Evolutionary conservation across 2,113 vertebrate genomes (phyloP), one percentile per base, ranked within the genome.

Genomic region (Crotophaga sulcirostris): DNA sequence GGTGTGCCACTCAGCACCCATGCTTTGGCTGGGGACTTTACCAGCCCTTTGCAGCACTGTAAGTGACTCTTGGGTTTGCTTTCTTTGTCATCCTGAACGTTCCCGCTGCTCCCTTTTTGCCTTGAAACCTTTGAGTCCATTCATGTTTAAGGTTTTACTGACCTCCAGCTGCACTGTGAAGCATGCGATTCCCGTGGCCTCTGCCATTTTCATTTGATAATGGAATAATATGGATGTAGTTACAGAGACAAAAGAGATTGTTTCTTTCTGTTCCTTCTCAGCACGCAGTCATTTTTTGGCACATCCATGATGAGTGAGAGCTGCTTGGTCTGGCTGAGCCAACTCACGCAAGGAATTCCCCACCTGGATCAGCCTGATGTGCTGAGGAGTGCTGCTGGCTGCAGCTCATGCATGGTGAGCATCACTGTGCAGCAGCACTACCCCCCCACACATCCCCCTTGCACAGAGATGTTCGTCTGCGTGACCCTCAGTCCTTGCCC

Each of bases 361-460:
- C 76, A 72, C 58, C 55, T 54, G 49, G 55, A 45, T 24, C 31
- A 80, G 63, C 44, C 76, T 1, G 0, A 10, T 1, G 23, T 62
- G 63, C 72, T 1, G 1, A 47, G 78, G 12, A 60, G 36, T 33
- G 44, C 18, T 3, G 4, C 3, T 51, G 36, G 28, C 63, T 36
- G 59, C 5, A 29, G 28, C 36, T 77, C 52, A 36, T 1, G n/a
- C 2, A 1, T 18, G 68, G 44, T 3, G 5, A 23, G 17, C 44
- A 24, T 24, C 2, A 9, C 93, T 74, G 56, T 3, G 33, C 36
- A 55, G 84, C 51, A 36, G 34, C 10, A 4, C 49, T 6, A 31
- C 64, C 82, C 55, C 49, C 31, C 3, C 2, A 7, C 0, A 1
- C 11, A 33, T 8, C 14, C 26, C 40, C n/a, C 34, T 81, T 0